Evolutionary conservation across 1,140 invertebrate genomes (phyloP).

Genomic region (Chironomus tepperi): DNA sequence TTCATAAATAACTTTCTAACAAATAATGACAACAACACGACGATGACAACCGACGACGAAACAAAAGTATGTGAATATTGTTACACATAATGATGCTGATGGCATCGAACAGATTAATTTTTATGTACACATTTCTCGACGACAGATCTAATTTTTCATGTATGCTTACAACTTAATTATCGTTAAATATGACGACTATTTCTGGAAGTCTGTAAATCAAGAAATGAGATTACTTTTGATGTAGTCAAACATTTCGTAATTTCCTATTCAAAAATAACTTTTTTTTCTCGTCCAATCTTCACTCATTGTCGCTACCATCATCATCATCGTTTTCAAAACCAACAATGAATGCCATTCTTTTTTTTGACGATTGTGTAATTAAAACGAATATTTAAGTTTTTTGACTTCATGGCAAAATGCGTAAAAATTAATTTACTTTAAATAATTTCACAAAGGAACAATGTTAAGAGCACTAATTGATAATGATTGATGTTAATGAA

Average conservation of each 20-base stretch:
- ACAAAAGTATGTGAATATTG: background rate
- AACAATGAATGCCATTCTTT: slow-evolving; percentile 6
- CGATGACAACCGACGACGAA: background rate
- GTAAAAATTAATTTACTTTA: slow-evolving; percentile 3
- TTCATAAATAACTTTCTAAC: background rate
- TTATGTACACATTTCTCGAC: background rate
- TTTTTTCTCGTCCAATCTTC: background rate
- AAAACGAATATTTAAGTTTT: background rate
- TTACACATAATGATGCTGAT: background rate
- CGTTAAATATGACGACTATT: background rate
- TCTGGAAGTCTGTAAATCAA: background rate
- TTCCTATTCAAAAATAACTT: background rate
- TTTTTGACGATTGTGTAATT: background rate
- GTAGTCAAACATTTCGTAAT: slow-evolving; percentile 1
- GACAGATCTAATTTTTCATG: background rate
- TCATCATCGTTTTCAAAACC: background rate
- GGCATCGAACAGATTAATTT: background rate
- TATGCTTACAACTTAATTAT: background rate
- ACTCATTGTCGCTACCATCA: background rate
- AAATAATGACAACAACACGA: background rate
- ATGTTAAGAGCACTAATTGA: background rate
- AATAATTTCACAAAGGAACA: background rate
- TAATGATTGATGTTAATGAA: slow-evolving; percentile 2
- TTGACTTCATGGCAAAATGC: background rate
- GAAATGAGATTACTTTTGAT: background rate